Percentiles rank a stretch among this genome's conserved stretches.
phyloP scores from a whole-genome alignment of 1,140 invertebrate species.

The Cylas formicarius region DNA sequence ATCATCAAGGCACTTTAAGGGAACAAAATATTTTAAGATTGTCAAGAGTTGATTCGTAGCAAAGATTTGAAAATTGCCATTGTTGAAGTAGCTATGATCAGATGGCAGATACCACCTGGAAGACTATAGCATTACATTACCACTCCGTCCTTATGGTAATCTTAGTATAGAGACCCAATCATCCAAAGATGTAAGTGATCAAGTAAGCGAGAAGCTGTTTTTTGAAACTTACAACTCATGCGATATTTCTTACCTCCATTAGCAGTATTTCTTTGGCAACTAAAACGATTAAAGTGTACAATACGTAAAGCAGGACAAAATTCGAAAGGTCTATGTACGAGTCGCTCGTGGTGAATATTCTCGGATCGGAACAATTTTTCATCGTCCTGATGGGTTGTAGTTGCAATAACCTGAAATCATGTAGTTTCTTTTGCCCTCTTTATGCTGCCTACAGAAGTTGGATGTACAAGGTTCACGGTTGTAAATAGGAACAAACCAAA shows the following conservation, averaged over 20 bases:
- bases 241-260: conserved; percentile 4
- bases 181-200: too few species aligned
- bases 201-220: neutral
- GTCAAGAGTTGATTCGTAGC: too few species aligned
- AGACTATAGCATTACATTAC: too few species aligned
- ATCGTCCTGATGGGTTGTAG: conserved; percentile 4
- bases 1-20: too few species aligned
- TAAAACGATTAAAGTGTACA: conserved; percentile 7
- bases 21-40: too few species aligned
- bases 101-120: too few species aligned
- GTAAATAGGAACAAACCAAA: too few species aligned
- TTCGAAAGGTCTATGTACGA: neutral
- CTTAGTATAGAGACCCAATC: conserved; percentile 1
- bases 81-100: too few species aligned
- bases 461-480: too few species aligned
- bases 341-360: neutral
- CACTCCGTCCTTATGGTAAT: conserved; percentile 1
- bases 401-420: conserved; percentile 9
- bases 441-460: too few species aligned
- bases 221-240: neutral
- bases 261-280: conserved; percentile 6
- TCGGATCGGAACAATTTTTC: conserved; percentile 10
- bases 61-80: too few species aligned
- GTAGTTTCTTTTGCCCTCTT: too few species aligned
- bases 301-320: conserved; percentile 5